Percentiles rank a stretch among this genome's conserved stretches.
Evolutionary conservation across 2,113 vertebrate species (phyloP).

Genomic region (Myocastor coypus): DNA sequence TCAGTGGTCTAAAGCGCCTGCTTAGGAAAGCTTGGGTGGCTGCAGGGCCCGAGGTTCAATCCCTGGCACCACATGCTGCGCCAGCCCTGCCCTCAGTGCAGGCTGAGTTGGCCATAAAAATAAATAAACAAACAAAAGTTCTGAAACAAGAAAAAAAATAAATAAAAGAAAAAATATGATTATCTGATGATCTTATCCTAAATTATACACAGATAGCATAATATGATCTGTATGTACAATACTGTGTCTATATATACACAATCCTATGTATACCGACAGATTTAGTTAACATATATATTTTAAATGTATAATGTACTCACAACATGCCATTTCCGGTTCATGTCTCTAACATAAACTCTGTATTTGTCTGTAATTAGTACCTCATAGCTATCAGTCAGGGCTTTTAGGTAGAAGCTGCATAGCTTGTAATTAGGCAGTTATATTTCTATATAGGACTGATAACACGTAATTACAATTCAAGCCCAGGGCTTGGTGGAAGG

Average conservation of each 20-base stretch:
- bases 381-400: background rate
- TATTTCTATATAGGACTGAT: slow-evolving; percentile 8
- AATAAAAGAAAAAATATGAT: background rate
- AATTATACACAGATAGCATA: background rate
- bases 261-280: background rate
- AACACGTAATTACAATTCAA: slow-evolving; percentile 42
- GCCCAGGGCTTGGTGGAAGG: background rate
- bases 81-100: too few species aligned
- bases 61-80: too few species aligned
- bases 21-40: too few species aligned
- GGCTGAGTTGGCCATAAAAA: too few species aligned
- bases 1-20: too few species aligned
- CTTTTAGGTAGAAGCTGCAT: background rate
- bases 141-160: too few species aligned
- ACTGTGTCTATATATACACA: background rate
- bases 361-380: background rate
- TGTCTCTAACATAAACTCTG: slow-evolving; percentile 21
- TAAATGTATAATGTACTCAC: background rate
- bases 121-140: too few species aligned
- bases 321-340: background rate
- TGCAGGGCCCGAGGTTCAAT: too few species aligned
- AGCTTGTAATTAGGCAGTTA: background rate
- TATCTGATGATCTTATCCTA: background rate
- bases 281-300: background rate
- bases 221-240: background rate